These are phyloP conservation scores for Lacerta bilineata DNA, from an alignment of 2,797 vertebrate genomes.

Conservation along the genomic window DNA sequence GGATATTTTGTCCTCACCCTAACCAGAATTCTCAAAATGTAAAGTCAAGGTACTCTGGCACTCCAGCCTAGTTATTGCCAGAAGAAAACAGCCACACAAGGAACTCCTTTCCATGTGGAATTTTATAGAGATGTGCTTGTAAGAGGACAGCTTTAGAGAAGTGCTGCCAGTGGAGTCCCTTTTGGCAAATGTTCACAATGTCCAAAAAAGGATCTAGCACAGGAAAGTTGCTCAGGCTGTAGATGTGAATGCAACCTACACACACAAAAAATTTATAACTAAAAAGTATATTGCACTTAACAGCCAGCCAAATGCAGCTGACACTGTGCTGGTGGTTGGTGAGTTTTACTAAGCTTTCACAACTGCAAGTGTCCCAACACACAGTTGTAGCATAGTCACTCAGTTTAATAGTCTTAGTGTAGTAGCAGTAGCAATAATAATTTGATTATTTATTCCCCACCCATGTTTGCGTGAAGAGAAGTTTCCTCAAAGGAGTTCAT, in stretches of 20 bases:
- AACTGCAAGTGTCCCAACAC: not conserved
- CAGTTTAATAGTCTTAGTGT: not conserved
- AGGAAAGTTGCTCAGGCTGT: not conserved
- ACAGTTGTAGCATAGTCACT: not conserved
- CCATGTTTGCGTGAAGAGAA: not conserved
- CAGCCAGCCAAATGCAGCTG: not conserved
- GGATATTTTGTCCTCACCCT: constrained; percentile 23
- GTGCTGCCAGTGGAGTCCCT: not conserved
- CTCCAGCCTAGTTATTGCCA: constrained; percentile 56
- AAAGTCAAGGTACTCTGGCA: constrained; percentile 55
- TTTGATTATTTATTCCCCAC: too few species aligned
- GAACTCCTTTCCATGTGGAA: constrained; percentile 47
- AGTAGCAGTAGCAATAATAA: too few species aligned
- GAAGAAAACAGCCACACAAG: constrained; percentile 57
- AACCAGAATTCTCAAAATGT: constrained; percentile 37
- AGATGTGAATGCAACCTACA: constrained; percentile 3
- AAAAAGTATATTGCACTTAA: not conserved
- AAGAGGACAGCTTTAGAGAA: constrained; percentile 30
- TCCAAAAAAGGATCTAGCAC: not conserved
- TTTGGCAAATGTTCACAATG: constrained; percentile 7
- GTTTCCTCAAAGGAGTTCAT: not conserved
- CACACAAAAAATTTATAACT: not conserved
- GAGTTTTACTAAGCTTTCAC: not conserved
- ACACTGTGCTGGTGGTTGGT: not conserved
- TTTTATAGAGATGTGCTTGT: constrained; percentile 44